Base-by-base conservation (phyloP, 2,888 invertebrate species). In the Brachyptera putata region DNA sequence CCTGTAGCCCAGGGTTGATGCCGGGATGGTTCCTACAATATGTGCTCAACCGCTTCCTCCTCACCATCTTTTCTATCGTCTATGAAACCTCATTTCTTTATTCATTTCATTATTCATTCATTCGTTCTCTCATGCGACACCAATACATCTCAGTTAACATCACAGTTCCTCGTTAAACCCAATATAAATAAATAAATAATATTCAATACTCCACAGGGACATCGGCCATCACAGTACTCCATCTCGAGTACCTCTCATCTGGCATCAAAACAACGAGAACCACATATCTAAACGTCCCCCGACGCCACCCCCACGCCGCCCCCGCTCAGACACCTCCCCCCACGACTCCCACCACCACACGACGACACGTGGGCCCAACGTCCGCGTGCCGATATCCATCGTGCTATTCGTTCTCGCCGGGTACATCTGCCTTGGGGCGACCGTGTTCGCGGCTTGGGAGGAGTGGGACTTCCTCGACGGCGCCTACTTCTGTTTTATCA, bases 401-500 rank as follows among this genome's bases (percentile, higher is more conserved):
- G 84, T 85, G 48, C 74, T 90, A 36, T 77, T 84, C 64, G 81
- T 91, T 56, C 82, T 91, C 46, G 76, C 84, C 55, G 81, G 82
- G 43, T 91, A 91, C 75, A 81, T 91, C 64, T 84, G 85, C 68
- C 76, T 86, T 9, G 91, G 91, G 1, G 90, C 91, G 0, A 82
- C 83, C 25, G 81, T 87, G 62, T 89, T 91, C 75, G 85, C 88
- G 16, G 79, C 85, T n/a, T 87, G 88, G 82, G 88, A 87, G 70
- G 85, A 86, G 68, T 89, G 89, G 88, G 84, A 84, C 62, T 85
- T 89, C 71, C 79, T 90, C 46, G 90, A 91, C 71, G 88, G 89
- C 5, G 85, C 87, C 2, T 91, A 91, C 75, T 90, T 91, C 75
- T 90, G 91, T 72, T 91, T 91, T 74, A 86, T 90, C 65, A 89